These are phyloP conservation scores for Leuciscus idus DNA, from an alignment of 2,113 vertebrate genomes.

Conservation along the genomic window DNA sequence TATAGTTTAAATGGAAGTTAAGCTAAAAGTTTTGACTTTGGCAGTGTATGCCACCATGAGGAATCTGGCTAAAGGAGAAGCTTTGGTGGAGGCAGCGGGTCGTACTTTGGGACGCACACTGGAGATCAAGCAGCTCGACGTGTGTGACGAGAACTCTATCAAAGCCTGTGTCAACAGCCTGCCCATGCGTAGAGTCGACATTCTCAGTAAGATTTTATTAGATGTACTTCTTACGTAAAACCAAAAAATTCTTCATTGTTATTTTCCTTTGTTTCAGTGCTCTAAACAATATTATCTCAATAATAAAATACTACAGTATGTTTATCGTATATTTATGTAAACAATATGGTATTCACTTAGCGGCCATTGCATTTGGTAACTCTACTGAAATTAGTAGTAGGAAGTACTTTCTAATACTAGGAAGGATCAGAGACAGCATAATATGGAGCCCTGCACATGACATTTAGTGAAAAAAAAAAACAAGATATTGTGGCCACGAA, in stretches of 20 bases:
- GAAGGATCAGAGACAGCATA: too few relatives aligned
- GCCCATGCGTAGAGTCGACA: conserved; percentile 80
- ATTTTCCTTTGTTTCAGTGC: neutral
- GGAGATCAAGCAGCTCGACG: conserved; percentile 83
- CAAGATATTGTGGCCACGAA: too few relatives aligned
- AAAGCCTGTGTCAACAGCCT: conserved; percentile 81
- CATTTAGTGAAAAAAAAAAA: too few relatives aligned
- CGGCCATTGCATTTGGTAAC: too few relatives aligned
- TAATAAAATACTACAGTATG: too few relatives aligned
- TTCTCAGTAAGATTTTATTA: conserved; percentile 75
- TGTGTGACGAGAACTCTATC: conserved; percentile 83
- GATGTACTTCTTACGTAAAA: neutral
- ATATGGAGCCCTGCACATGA: too few relatives aligned
- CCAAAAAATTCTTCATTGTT: neutral
- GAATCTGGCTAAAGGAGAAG: conserved; percentile 75
- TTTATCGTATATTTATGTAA: too few relatives aligned
- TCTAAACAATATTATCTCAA: too few relatives aligned
- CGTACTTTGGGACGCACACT: conserved; percentile 79
- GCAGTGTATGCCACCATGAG: conserved; percentile 86
- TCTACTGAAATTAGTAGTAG: too few relatives aligned
- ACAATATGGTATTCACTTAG: too few relatives aligned
- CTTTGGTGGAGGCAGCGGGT: conserved; percentile 76
- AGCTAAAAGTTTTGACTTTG: conserved; percentile 9
- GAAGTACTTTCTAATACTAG: too few relatives aligned
- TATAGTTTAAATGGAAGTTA: neutral